Evolutionary conservation across 2,113 vertebrate genomes (phyloP), one percentile per base, ranked within the genome.

Genomic region (Noctilio leporinus): DNA sequence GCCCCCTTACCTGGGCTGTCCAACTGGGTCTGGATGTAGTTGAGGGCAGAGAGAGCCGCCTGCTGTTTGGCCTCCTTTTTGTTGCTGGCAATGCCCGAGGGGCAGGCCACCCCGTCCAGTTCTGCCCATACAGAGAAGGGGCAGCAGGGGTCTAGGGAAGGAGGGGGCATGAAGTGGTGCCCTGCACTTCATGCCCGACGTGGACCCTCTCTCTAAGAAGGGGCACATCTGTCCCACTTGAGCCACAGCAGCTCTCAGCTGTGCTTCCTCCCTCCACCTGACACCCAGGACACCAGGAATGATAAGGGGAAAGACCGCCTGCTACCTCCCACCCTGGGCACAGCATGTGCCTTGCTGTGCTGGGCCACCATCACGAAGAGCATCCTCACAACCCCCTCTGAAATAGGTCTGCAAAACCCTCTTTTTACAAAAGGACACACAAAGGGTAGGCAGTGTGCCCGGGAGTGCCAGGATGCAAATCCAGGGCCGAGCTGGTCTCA

Each of bases 71-170:
- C 96, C 43, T 97, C 97, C 0, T 10, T 20, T 62, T 76, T 95
- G 92, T 22, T 94, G 53, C 17, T 53, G 0, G 43, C 94, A 0
- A 33, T 92, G 16, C 95, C 96, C 0, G 5, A 43, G 0, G 97
- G 67, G 59, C 95, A 96, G 43, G 69, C 72, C 62, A 96, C 51
- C 30, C 96, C 97, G 30, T 95, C 97, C 85, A 97, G 85, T 19
- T 96, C 95, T 0, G 38, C 93, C 0, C 40, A 30, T 85, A 72
- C 62, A 2, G 94, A 96, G 73, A 96, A 95, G n/a, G 81, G 86
- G 7, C 28, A 80, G 67, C 76, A 28, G 20, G 94, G n/a, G n/a
- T 81, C 97, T 97, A 88, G 4, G 19, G 49, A 76, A 80, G 81
- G 72, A 77, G 43, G 7, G 4, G 11, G 33, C 7, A 5, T 86